Percentiles rank a stretch among this genome's conserved stretches.
Evolutionary conservation across 2,797 vertebrate species (phyloP).

Genomic region (Microctenopoma steveboyesi): DNA sequence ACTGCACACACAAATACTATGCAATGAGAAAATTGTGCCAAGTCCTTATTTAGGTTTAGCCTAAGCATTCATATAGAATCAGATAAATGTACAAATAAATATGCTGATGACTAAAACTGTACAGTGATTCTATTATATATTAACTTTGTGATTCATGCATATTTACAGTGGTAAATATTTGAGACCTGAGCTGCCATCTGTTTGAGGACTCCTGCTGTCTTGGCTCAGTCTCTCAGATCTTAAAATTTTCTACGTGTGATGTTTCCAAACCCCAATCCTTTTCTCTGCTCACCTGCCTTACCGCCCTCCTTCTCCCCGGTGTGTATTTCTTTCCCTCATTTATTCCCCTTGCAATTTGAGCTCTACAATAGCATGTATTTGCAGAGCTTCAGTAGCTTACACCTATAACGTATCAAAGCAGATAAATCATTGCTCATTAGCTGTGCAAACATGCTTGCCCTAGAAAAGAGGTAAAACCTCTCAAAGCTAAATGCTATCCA

Average conservation of each 20-base stretch:
- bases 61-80: background rate
- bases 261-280: conserved; percentile 28
- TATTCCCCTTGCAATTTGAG: conserved; percentile 32
- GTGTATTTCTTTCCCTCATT: conserved; percentile 12
- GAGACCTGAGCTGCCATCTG: conserved; percentile 67
- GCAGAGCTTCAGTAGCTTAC: conserved; percentile 14
- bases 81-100: background rate
- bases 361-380: conserved; percentile 8
- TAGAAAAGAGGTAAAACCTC: conserved; percentile 37
- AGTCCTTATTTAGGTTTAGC: too few species aligned
- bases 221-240: conserved; percentile 47
- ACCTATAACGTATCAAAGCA: conserved; percentile 30
- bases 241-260: conserved; percentile 39
- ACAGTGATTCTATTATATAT: background rate
- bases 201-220: conserved; percentile 48
- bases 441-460: conserved; percentile 32
- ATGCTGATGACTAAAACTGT: background rate
- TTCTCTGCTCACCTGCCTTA: conserved; percentile 16
- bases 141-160: background rate
- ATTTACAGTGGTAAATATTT: background rate
- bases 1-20: background rate
- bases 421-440: conserved; percentile 46
- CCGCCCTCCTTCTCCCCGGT: conserved; percentile 9
- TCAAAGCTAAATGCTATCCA: conserved; percentile 32
- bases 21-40: background rate